Evolutionary conservation across 2,113 vertebrate species (phyloP).

Genomic region (Rhineura floridana): DNA sequence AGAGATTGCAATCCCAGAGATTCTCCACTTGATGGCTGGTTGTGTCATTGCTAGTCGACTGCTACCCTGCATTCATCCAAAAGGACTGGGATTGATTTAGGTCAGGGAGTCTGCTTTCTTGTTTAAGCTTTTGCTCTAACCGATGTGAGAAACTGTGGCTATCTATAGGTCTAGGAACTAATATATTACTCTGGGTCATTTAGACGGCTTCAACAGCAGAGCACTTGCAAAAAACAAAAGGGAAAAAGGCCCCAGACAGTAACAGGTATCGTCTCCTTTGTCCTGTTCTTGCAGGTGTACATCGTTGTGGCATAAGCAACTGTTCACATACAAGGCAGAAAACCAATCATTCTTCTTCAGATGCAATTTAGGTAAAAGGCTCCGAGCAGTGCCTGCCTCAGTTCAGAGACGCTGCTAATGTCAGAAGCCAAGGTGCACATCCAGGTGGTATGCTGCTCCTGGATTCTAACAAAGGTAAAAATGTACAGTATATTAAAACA

Average conservation of each 20-base stretch:
- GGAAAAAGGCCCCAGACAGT: slow-evolving; percentile 69
- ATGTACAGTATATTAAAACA: slow-evolving; percentile 51
- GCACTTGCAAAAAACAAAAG: slow-evolving; percentile 4
- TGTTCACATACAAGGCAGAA: slow-evolving; percentile 50
- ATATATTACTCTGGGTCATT: slow-evolving; percentile 48
- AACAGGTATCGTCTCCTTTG: slow-evolving; percentile 66
- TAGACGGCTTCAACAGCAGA: slow-evolving; percentile 55
- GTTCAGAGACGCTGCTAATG: slow-evolving; percentile 71
- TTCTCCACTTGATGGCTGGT: slow-evolving; percentile 83
- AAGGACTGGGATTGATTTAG: slow-evolving; percentile 81
- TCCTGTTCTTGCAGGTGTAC: slow-evolving; percentile 74
- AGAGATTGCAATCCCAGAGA: slow-evolving; percentile 73
- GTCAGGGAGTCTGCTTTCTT: slow-evolving; percentile 79
- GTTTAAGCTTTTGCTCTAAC: slow-evolving; percentile 69
- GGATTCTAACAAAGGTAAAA: slow-evolving; percentile 62
- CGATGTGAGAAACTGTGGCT: slow-evolving; percentile 60
- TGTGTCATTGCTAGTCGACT: slow-evolving; percentile 77
- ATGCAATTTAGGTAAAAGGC: slow-evolving; percentile 65
- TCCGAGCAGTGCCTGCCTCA: slow-evolving; percentile 71
- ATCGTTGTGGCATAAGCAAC: slow-evolving; percentile 48
- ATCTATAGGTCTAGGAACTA: slow-evolving; percentile 44
- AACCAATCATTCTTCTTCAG: slow-evolving; percentile 65
- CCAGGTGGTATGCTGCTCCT: slow-evolving; percentile 72
- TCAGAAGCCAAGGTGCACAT: slow-evolving; percentile 68
- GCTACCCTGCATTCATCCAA: slow-evolving; percentile 81